Base-by-base conservation (phyloP, 2,797 vertebrate species). In the Aeoliscus strigatus region DNA sequence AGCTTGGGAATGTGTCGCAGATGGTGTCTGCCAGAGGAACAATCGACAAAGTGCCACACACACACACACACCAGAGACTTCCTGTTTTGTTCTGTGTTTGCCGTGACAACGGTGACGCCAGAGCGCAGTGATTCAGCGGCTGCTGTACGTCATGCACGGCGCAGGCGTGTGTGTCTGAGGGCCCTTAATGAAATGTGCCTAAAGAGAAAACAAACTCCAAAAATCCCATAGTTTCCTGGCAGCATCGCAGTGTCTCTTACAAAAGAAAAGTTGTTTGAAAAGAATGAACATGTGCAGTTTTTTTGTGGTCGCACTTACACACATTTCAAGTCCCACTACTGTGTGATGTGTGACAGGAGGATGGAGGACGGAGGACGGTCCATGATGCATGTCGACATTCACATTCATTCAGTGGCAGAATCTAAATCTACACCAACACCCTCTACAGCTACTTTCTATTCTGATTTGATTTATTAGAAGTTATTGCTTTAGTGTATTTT, bases 41-140 rank as follows among this genome's bases (percentile, higher is more conserved):
- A 56, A 59, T 56, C 16, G 43, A 38, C 51, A 59, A 13, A 26
- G 39, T 44, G 51, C 18, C 53, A 18, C 42, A 35, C 50, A 86
- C 66, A 85, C 53, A 18, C 42, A 35, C 50, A 86, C 66, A 85
- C 79, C 83, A 83, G 65, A 45, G 66, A 67, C 77, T 69, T 87
- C 53, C 73, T 79, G 33, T 66, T 81, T 69, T 70, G 56, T 16
- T 67, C 21, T 41, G 27, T 64, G 33, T 65, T 80, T 51, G 77
- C 83, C 69, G 77, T 36, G 28, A 76, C 69, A 10, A 87, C 36
- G 9, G 81, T 74, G 21, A 74, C 51, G 27, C 70, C 73, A 62
- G 73, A 55, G 16, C 58, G 57, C 60, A 36, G 74, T 27, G 64
- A 73, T 38, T 76, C 57, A 72, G 26, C 43, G 40, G 29, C 11